A percentile compares a stretch with the other conserved stretches of the same genome.
Evolutionary conservation across 2,797 vertebrate species (phyloP).

Genomic region (Erpetoichthys calabaricus): DNA sequence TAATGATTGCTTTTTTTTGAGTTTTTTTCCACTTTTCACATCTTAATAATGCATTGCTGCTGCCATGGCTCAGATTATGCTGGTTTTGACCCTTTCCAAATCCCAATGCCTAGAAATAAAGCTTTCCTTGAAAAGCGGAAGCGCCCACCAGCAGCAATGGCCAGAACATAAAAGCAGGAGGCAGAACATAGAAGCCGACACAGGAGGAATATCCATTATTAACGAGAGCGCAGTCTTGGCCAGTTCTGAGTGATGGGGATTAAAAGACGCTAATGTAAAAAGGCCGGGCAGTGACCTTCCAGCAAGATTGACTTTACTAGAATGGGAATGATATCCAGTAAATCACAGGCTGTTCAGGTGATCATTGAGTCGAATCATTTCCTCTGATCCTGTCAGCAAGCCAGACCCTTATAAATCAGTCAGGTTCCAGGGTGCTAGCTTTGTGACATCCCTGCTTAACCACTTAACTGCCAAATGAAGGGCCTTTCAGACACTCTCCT

Average conservation of each 20-base stretch:
- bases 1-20: too few species aligned
- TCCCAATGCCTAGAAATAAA: too few species aligned
- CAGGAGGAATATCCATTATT: slow-evolving; percentile 21
- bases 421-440: slow-evolving; percentile 17
- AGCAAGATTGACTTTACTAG: slow-evolving; percentile 67
- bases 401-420: slow-evolving; percentile 46
- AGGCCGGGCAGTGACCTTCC: slow-evolving; percentile 69
- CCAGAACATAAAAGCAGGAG: too few species aligned
- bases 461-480: slow-evolving; percentile 23
- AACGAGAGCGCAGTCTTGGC: slow-evolving; percentile 21
- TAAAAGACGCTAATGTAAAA: slow-evolving; percentile 55
- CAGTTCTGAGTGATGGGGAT: slow-evolving; percentile 48
- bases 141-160: too few species aligned
- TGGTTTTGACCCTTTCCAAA: too few species aligned
- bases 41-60: too few species aligned
- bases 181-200: too few species aligned
- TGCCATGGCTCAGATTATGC: too few species aligned
- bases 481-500: neutral
- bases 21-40: too few species aligned
- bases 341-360: slow-evolving; percentile 49
- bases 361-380: slow-evolving; percentile 49
- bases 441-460: slow-evolving; percentile 34
- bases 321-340: slow-evolving; percentile 70
- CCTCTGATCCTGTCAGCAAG: slow-evolving; percentile 53
- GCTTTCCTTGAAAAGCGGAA: too few species aligned